Evolutionary conservation across 2,113 vertebrate species (phyloP).

Genomic region (Labeo catla): DNA sequence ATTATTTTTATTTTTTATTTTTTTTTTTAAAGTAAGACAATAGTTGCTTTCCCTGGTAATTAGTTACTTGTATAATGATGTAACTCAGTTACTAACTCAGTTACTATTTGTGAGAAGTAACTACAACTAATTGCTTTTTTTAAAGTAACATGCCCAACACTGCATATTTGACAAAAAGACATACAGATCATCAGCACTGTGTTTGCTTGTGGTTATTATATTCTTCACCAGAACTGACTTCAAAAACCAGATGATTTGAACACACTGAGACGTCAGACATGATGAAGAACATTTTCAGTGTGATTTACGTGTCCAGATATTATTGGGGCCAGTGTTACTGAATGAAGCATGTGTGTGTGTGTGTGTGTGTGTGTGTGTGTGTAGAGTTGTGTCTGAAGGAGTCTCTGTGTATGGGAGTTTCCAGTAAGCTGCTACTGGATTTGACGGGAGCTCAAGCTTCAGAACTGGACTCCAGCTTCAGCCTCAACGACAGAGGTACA

Average conservation of each 20-base stretch:
- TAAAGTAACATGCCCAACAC: too few relatives aligned
- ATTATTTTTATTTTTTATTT: too few relatives aligned
- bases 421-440: slow-evolving; percentile 86
- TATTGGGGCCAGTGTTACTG: neutral
- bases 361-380: slow-evolving; percentile 32
- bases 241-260: neutral
- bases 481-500: slow-evolving; percentile 75
- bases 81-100: too few relatives aligned
- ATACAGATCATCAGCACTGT: neutral
- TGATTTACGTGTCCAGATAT: neutral
- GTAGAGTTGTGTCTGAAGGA: slow-evolving; percentile 87
- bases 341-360: slow-evolving; percentile 17
- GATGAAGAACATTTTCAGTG: neutral
- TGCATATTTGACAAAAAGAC: too few relatives aligned
- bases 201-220: neutral
- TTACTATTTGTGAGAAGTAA: too few relatives aligned
- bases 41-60: too few relatives aligned
- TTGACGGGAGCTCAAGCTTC: slow-evolving; percentile 72
- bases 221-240: neutral
- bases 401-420: slow-evolving; percentile 86
- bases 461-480: slow-evolving; percentile 80
- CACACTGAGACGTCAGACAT: neutral
- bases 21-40: too few relatives aligned
- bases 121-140: too few relatives aligned
- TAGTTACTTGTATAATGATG: too few relatives aligned